A percentile compares a stretch with the other conserved stretches of the same genome.
phyloP scores from a whole-genome alignment of 2,113 vertebrate species.

The Zeus faber region DNA sequence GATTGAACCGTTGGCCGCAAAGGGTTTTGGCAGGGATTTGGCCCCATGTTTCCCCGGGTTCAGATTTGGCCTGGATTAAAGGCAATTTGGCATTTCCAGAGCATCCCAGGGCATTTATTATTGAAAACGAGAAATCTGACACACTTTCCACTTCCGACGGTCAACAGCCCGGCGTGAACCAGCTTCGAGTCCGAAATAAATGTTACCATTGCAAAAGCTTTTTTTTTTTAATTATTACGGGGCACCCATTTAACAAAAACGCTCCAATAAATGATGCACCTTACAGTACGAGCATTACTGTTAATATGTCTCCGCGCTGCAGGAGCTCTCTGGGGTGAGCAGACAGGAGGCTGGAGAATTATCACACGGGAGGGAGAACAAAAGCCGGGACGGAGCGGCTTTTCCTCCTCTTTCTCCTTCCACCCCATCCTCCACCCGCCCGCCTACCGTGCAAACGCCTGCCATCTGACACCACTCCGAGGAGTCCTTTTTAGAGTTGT shows the following conservation, averaged over 20 bases:
- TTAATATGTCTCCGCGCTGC: slow-evolving; percentile 12
- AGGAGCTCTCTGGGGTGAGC: slow-evolving; percentile 35
- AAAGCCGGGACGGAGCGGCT: slow-evolving; percentile 50
- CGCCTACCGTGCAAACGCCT: slow-evolving; percentile 45
- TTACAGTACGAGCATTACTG: background rate
- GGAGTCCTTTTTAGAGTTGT: slow-evolving; percentile 45
- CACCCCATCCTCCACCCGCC: slow-evolving; percentile 31
- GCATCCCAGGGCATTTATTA: slow-evolving; percentile 47
- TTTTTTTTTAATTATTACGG: too few relatives aligned
- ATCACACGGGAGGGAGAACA: slow-evolving; percentile 53
- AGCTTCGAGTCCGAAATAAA: too few relatives aligned
- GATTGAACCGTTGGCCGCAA: too few relatives aligned
- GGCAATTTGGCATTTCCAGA: slow-evolving; percentile 50
- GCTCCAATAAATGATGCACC: too few relatives aligned
- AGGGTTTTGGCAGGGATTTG: slow-evolving; percentile 42
- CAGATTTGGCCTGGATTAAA: slow-evolving; percentile 53
- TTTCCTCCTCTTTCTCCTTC: slow-evolving; percentile 47
- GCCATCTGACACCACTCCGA: slow-evolving; percentile 69
- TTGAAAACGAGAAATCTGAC: slow-evolving; percentile 43
- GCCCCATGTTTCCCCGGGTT: slow-evolving; percentile 22
- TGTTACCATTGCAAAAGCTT: too few relatives aligned
- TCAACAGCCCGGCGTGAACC: too few relatives aligned
- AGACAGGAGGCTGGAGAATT: slow-evolving; percentile 42
- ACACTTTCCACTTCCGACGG: background rate
- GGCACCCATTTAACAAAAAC: too few relatives aligned